Evolutionary conservation across 1,140 invertebrate genomes (phyloP).

Genomic region (Marisa cornuarietis): DNA sequence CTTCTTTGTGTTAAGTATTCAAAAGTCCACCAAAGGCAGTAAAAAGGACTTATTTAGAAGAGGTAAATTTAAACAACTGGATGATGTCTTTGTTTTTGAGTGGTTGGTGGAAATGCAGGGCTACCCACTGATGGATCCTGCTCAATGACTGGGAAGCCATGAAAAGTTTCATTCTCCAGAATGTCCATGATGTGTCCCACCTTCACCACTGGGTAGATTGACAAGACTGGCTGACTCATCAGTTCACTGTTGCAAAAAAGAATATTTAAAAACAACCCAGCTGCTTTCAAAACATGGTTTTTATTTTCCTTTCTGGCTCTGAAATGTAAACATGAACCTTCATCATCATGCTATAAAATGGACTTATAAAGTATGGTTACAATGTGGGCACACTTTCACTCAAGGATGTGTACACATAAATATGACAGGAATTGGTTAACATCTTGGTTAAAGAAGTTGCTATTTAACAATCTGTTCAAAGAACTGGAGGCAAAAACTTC

Average conservation of each 20-base stretch:
- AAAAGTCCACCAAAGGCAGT: no score
- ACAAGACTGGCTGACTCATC: constrained; percentile 86
- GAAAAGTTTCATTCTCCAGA: constrained; percentile 81
- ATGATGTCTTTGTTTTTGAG: no score
- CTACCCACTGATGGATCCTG: neutral
- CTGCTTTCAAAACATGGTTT: neutral
- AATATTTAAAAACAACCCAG: neutral
- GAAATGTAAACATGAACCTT: neutral
- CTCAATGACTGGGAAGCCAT: constrained; percentile 91
- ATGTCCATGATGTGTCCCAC: constrained; percentile 81
- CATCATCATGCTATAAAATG: neutral
- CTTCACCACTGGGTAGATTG: constrained; percentile 82
- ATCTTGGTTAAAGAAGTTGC: no score
- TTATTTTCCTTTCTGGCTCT: neutral
- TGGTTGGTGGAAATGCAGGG: neutral
- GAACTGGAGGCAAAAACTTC: neutral
- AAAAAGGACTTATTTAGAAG: no score
- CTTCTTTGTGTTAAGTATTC: no score
- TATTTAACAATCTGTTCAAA: neutral
- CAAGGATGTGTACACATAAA: no score
- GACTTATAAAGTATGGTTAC: neutral
- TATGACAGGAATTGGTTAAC: no score
- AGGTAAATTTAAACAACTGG: no score
- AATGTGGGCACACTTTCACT: no score
- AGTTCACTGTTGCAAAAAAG: constrained; percentile 61